These are phyloP conservation scores for Bufotes viridis DNA, from an alignment of 2,797 vertebrate genomes.

Conservation along the genomic window DNA sequence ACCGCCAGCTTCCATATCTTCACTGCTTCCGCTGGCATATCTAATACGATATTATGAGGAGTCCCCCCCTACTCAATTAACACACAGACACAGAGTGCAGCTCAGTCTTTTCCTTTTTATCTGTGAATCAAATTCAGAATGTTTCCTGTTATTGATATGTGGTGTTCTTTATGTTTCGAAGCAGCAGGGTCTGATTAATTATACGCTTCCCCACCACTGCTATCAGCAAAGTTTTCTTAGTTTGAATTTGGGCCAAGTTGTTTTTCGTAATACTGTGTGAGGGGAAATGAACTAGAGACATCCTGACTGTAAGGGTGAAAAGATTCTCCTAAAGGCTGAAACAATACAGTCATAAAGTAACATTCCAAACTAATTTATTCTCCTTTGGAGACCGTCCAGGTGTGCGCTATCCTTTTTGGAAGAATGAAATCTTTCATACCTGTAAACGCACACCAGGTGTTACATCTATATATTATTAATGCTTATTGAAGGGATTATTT, in stretches of 20 bases:
- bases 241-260: constrained; percentile 70
- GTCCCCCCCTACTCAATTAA: constrained; percentile 59
- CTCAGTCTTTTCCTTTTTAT: constrained; percentile 72
- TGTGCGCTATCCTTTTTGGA: constrained; percentile 9
- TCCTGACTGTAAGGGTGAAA: constrained; percentile 70
- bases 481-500: not conserved
- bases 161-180: constrained; percentile 69
- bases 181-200: constrained; percentile 75
- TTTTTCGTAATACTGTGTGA: constrained; percentile 68
- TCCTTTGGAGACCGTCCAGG: constrained; percentile 35
- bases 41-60: constrained; percentile 62
- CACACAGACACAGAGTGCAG: constrained; percentile 51
- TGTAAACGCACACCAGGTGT: constrained; percentile 17
- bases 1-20: constrained; percentile 47
- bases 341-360: constrained; percentile 65
- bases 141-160: constrained; percentile 77
- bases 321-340: constrained; percentile 68
- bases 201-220: constrained; percentile 71
- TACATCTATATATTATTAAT: not conserved
- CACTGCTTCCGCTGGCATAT: constrained; percentile 64
- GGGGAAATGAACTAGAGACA: constrained; percentile 73
- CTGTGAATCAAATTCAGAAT: constrained; percentile 64
- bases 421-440: constrained; percentile 17
- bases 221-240: constrained; percentile 74
- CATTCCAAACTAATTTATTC: constrained; percentile 3